phyloP scores from a whole-genome alignment of 2,888 invertebrate species.

The Allygus modestus region DNA sequence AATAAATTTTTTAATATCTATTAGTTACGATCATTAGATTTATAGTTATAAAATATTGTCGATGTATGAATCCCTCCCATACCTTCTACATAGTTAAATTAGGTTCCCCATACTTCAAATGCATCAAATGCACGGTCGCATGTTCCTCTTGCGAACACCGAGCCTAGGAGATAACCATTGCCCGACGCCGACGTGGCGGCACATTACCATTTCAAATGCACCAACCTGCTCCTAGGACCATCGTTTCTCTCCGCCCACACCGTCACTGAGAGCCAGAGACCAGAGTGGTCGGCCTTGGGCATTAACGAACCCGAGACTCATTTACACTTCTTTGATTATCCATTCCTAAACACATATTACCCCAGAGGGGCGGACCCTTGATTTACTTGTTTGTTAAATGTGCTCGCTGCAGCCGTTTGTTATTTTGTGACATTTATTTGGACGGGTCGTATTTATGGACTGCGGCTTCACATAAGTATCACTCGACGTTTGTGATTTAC shows the following conservation, averaged over 20 bases:
- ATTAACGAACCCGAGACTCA: conserved; percentile 6
- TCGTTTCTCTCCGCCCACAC: not conserved
- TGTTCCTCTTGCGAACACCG: too few species aligned
- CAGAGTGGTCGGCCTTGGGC: conserved; percentile 4
- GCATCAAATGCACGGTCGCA: too few species aligned
- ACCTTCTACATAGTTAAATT: too few species aligned
- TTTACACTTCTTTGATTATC: conserved; percentile 30
- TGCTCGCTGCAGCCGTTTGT: not conserved
- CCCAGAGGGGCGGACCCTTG: not conserved
- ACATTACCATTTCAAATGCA: conserved; percentile 20
- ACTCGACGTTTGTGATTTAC: conserved; percentile 11
- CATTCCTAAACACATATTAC: conserved; percentile 2
- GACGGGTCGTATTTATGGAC: conserved; percentile 11
- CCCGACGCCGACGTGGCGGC: not conserved
- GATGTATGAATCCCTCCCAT: too few species aligned
- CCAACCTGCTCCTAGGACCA: not conserved
- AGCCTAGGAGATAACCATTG: too few species aligned
- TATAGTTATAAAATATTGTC: too few species aligned
- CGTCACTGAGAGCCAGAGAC: too few species aligned
- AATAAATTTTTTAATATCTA: too few species aligned
- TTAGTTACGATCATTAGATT: too few species aligned
- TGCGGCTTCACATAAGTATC: not conserved
- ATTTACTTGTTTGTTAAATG: conserved; percentile 20
- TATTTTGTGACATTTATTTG: not conserved
- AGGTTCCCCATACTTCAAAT: too few species aligned